Evolutionary conservation across 2,888 invertebrate species (phyloP), one percentile per base, ranked within the genome.

Genomic region (Germaria angustata): DNA sequence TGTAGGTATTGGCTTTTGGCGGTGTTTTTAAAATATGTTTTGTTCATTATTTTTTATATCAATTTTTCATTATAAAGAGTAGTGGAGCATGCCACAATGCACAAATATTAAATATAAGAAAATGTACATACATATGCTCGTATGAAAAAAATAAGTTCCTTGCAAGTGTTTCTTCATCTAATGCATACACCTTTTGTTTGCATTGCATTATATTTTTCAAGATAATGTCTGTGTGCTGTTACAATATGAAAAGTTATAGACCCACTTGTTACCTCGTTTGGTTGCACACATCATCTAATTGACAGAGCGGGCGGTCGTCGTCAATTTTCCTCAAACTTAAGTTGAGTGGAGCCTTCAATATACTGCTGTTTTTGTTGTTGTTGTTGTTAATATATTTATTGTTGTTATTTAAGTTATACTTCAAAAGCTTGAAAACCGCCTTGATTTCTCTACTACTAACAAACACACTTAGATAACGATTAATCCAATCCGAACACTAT

Each of bases 221-320:
- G 65, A 24, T 44, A 41, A 8, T 22, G 65, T 22, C 34, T 3
- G 53, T 36, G 28, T 53, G 28, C 28, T 75, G 63, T 82, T 63
- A 79, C 79, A 75, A 53, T 79, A 82, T 82, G 75, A 79, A 82
- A 82, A 82, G 82, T 82, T 82, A 82, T 82, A 82, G 82, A 82
- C 79, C 82, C 82, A 82, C 82, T 82, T 82, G 82, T 82, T 82
- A 76, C 79, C 79, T 79, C 82, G 82, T 82, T 82, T 82, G 79
- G 82, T 79, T 82, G 82, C 82, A 82, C 82, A 82, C 79, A 82
- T 82, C 82, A 82, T 82, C 79, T 82, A 79, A 82, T 82, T 82
- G 81, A 82, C 82, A 79, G 82, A 82, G 78, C 82, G 82, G 82
- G 82, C 79, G 79, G 79, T 79, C 82, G 82, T 82, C 82, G 79